These are phyloP conservation scores for Quadroppia sp. DNA, from an alignment of 2,888 invertebrate genomes.

Conservation along the genomic window DNA sequence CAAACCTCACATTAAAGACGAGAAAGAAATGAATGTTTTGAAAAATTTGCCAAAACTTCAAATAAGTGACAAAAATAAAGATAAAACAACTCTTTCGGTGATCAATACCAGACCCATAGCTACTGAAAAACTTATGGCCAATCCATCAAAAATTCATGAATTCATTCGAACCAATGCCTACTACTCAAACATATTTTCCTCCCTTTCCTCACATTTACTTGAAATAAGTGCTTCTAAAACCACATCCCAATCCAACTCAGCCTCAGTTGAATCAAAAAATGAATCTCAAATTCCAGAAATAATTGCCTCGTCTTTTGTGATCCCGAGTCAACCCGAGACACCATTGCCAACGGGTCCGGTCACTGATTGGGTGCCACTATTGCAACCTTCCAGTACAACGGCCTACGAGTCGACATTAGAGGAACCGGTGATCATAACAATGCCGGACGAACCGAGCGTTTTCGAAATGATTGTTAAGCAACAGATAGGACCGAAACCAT, in stretches of 20 bases:
- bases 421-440: slow-evolving; percentile 48
- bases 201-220: neutral
- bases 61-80: neutral
- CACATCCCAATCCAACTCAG: neutral
- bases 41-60: slow-evolving; percentile 14
- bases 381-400: slow-evolving; percentile 41
- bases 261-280: slow-evolving; percentile 5
- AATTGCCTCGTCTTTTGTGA: slow-evolving; percentile 13
- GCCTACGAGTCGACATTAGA: slow-evolving; percentile 28
- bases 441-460: slow-evolving; percentile 44
- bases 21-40: neutral
- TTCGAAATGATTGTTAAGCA: slow-evolving; percentile 48
- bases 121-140: slow-evolving; percentile 18
- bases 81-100: neutral
- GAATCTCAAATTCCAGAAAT: neutral
- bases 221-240: slow-evolving; percentile 4
- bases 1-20: slow-evolving; percentile 29
- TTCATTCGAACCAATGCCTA: slow-evolving; percentile 6
- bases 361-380: slow-evolving; percentile 48
- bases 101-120: slow-evolving; percentile 8
- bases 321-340: slow-evolving; percentile 13
- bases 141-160: slow-evolving; percentile 20
- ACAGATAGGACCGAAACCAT: slow-evolving; percentile 43
- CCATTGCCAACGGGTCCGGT: slow-evolving; percentile 46
- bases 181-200: slow-evolving; percentile 24